Conservation (phyloP, 1,140 invertebrate genomes). For the Aphelenchoides besseyi region DNA sequence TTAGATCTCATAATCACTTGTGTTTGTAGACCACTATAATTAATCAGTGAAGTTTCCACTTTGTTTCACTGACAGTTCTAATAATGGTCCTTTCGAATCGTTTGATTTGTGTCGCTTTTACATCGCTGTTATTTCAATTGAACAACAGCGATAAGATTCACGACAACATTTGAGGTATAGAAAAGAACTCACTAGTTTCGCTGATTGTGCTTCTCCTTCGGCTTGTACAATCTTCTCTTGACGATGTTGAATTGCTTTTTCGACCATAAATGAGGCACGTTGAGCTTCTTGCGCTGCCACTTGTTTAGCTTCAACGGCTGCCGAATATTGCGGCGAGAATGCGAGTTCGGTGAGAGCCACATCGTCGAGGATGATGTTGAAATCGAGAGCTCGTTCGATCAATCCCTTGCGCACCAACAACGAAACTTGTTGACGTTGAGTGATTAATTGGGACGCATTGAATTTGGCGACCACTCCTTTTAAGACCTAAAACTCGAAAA, state of each 20-base stretch:
- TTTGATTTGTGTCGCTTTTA: slow-evolving; percentile 21
- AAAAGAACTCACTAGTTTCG: slow-evolving; percentile 66
- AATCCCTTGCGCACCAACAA: slow-evolving; percentile 86
- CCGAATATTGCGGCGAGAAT: slow-evolving; percentile 98
- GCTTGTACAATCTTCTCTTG: slow-evolving; percentile 99
- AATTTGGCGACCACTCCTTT: slow-evolving; percentile 99
- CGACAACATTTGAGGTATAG: background rate
- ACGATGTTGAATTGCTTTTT: slow-evolving; percentile 91
- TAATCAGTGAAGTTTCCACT: background rate
- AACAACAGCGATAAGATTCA: slow-evolving; percentile 17
- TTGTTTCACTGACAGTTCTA: background rate
- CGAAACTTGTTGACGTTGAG: slow-evolving; percentile 86
- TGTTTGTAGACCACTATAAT: background rate
- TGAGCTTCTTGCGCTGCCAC: slow-evolving; percentile 95
- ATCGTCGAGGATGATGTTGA: slow-evolving; percentile 97
- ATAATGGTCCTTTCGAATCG: background rate
- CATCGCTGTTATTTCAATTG: background rate
- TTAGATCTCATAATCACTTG: background rate
- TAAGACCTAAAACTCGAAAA: slow-evolving; percentile 67
- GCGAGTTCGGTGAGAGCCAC: slow-evolving; percentile 98
- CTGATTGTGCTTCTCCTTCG: slow-evolving; percentile 97
- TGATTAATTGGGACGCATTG: slow-evolving; percentile 97
- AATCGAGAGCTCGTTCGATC: slow-evolving; percentile 92
- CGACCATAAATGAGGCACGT: slow-evolving; percentile 92
- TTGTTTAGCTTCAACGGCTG: slow-evolving; percentile 98